A percentile compares a stretch with the other conserved stretches of the same genome.
These are phyloP conservation scores for Xenentodon cancila DNA, from an alignment of 2,797 vertebrate species.

Conservation along the genomic window DNA sequence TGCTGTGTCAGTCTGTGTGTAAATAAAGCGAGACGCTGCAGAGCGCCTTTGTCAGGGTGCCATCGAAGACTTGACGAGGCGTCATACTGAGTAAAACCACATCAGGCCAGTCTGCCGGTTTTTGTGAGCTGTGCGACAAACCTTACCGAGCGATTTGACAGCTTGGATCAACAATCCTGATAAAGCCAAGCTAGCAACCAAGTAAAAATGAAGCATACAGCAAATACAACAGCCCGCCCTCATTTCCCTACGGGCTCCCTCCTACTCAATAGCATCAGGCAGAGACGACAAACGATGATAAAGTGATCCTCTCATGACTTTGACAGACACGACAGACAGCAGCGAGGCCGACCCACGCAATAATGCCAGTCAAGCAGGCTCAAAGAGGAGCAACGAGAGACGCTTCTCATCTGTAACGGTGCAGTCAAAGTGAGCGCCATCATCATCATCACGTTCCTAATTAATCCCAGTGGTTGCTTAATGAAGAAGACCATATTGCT, in stretches of 20 bases:
- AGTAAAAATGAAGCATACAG: conserved; percentile 74
- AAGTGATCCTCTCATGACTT: conserved; percentile 92
- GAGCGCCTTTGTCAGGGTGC: conserved; percentile 17
- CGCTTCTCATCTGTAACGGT: conserved; percentile 58
- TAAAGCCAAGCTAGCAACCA: conserved; percentile 65
- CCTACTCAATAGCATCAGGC: conserved; percentile 87
- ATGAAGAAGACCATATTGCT: conserved; percentile 70
- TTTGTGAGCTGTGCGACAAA: conserved; percentile 43
- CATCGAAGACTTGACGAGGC: conserved; percentile 30
- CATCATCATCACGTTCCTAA: conserved; percentile 56
- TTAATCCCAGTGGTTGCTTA: conserved; percentile 60
- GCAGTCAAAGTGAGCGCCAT: conserved; percentile 68
- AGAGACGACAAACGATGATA: conserved; percentile 98
- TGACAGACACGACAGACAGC: conserved; percentile 90
- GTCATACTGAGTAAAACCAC: conserved; percentile 63
- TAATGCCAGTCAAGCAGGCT: conserved; percentile 82
- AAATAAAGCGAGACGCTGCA: conserved; percentile 21
- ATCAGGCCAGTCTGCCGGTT: conserved; percentile 28
- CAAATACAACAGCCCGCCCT: conserved; percentile 71
- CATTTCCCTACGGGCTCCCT: conserved; percentile 87
- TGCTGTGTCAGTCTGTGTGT: conserved; percentile 13
- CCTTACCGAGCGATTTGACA: conserved; percentile 61
- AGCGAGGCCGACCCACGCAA: conserved; percentile 88
- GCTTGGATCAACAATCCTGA: conserved; percentile 63
- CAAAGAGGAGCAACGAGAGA: conserved; percentile 56